phyloP scores from a whole-genome alignment of 2,888 invertebrate species.

The Tridacna crocea region DNA sequence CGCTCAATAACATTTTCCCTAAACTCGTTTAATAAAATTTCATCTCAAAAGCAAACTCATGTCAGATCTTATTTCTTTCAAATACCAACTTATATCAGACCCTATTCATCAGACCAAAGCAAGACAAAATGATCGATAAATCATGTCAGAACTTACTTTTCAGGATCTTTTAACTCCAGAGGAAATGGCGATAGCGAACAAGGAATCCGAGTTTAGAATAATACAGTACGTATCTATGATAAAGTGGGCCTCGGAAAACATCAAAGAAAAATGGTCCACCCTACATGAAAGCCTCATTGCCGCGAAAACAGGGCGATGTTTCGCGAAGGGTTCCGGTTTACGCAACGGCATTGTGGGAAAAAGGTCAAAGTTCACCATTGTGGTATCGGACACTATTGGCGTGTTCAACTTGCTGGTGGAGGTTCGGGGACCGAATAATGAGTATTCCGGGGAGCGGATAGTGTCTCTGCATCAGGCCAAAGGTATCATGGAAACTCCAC shows the following conservation, averaged over 20 bases:
- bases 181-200: slow-evolving; percentile 79
- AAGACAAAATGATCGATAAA: no score
- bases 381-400: slow-evolving; percentile 64
- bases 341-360: slow-evolving; percentile 81
- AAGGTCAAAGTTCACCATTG: slow-evolving; percentile 80
- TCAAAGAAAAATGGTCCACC: slow-evolving; percentile 51
- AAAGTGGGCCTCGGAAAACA: slow-evolving; percentile 74
- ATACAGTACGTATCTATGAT: slow-evolving; percentile 78
- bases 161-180: slow-evolving; percentile 77
- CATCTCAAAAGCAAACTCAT: no score
- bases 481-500: slow-evolving; percentile 36
- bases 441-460: slow-evolving; percentile 73
- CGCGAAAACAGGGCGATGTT: slow-evolving; percentile 66
- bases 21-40: no score
- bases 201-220: slow-evolving; percentile 75
- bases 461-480: slow-evolving; percentile 66
- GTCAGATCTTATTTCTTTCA: no score
- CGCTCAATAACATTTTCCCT: no score
- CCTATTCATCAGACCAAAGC: no score
- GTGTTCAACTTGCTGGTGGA: slow-evolving; percentile 69
- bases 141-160: neutral
- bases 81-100: no score
- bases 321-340: slow-evolving; percentile 81
- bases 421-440: slow-evolving; percentile 78
- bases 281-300: slow-evolving; percentile 52